A percentile compares a stretch with the other conserved stretches of the same genome.
These are phyloP conservation scores for Patella pellucida DNA, from an alignment of 2,888 invertebrate genomes.

Conservation along the genomic window DNA sequence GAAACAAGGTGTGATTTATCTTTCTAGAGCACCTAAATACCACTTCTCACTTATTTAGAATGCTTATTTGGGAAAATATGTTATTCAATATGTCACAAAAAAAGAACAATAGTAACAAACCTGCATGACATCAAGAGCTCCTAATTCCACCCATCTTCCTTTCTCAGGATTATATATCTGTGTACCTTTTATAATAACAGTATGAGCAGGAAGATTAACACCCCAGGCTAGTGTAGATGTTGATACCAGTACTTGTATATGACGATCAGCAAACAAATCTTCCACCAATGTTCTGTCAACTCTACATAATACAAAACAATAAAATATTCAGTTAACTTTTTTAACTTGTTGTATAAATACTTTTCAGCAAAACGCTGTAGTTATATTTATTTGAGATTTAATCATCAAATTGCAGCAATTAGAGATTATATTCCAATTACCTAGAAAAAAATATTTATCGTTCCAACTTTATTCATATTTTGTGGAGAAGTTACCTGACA, in stretches of 20 bases:
- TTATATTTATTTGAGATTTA: no score
- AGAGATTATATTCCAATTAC: no score
- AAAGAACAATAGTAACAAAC: conserved; percentile 50
- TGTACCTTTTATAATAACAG: conserved; percentile 97
- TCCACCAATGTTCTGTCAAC: conserved; percentile 98
- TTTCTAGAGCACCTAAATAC: no score
- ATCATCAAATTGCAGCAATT: no score
- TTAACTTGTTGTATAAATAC: no score
- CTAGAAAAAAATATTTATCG: no score
- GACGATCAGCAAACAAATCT: conserved; percentile 97
- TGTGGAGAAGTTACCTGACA: no score
- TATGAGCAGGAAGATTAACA: conserved; percentile 98
- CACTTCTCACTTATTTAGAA: not conserved
- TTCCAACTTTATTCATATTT: no score
- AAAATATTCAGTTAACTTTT: no score
- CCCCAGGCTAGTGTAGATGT: conserved; percentile 99
- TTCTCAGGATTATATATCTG: conserved; percentile 99
- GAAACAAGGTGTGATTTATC: no score
- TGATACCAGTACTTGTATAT: conserved; percentile 94
- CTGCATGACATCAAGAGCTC: conserved; percentile 96
- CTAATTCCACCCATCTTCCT: conserved; percentile 97
- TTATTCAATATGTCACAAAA: not conserved
- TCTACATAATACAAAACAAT: conserved; percentile 67
- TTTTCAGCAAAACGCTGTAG: no score
- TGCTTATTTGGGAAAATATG: not conserved